These are phyloP conservation scores for Phalacrocorax pelagicus DNA, from an alignment of 2,113 vertebrate genomes.

Conservation along the genomic window DNA sequence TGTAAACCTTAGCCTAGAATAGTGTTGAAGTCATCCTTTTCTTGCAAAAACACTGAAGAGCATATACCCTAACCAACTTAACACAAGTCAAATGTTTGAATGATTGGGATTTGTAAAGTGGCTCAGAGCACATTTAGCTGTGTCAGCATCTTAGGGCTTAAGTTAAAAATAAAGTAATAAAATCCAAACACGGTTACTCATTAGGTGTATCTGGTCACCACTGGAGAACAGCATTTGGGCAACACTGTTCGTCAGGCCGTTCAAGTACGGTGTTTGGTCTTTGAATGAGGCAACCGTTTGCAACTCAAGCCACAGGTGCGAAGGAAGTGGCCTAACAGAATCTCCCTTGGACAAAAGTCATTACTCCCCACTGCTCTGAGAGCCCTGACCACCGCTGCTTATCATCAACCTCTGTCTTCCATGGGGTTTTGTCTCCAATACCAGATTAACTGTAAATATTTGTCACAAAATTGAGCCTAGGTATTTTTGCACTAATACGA, in stretches of 20 bases:
- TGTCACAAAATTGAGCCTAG: background rate
- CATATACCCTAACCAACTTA: background rate
- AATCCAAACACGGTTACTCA: constrained; percentile 6
- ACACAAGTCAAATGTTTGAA: background rate
- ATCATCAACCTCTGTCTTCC: fast-evolving
- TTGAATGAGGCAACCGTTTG: background rate
- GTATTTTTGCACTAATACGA: background rate
- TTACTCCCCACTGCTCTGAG: background rate
- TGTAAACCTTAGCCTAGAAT: constrained; percentile 16
- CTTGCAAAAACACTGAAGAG: background rate
- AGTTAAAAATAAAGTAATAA: constrained; percentile 55
- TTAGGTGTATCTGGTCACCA: background rate
- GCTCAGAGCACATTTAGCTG: background rate
- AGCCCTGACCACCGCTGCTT: too few species aligned
- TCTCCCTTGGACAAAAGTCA: background rate
- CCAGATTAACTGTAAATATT: background rate
- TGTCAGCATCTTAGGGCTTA: constrained; percentile 1
- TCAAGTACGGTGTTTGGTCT: background rate
- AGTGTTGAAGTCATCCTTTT: background rate
- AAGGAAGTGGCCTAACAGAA: background rate
- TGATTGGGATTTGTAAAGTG: background rate
- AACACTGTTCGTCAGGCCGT: background rate
- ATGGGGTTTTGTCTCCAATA: background rate
- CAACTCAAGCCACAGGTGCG: background rate
- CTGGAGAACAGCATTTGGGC: background rate